Evolutionary conservation across 2,113 vertebrate species (phyloP), one percentile per base, ranked within the genome.

Genomic region (Sorex fumeus): DNA sequence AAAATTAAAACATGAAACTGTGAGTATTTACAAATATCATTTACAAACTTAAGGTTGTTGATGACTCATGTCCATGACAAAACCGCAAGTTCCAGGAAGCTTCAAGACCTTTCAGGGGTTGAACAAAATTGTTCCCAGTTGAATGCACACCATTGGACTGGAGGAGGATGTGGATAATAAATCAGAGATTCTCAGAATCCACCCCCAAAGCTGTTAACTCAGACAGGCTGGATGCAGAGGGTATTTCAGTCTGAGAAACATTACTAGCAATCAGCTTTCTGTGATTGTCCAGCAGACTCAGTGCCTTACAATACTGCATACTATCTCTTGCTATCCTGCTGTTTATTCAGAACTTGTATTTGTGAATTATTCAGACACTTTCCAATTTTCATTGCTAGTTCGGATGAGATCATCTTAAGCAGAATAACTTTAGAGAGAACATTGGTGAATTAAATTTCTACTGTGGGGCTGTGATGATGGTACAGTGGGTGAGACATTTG

Each of bases 1-100:
- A 94, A 94, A 84, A 87, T 94, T 92, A 78, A 94, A 96, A 89
- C 74, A 82, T 64, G 74, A 87, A 95, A 77, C 62, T 84, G 43
- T 78, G 84, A 91, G 87, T 87, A 93, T 91, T 96, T 90, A 82
- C 62, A 93, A 87, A 90, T 75, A 94, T 78, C 21, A 84, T 87
- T 91, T 95, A 88, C 77, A 91, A 88, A 93, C 64, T 84, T 67
- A 89, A 77, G 36, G 16, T 43, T 87, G 70, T 74, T 91, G 64
- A 84, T 81, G 83, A 93, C n/a, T 94, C 81, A 81, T 77, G 28
- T 19, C 76, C 5, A 12, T 32, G 36, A 32, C 76, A 91, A 93
- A 47, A 79, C 79, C 82, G 16, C 12, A 79, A 47, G 57, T 81
- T 72, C 30, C 25, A 5, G 10, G 30, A 45, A 94, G 32, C 1